These are phyloP conservation scores for Hemicordylus capensis DNA, from an alignment of 2,113 vertebrate species.

Conservation along the genomic window DNA sequence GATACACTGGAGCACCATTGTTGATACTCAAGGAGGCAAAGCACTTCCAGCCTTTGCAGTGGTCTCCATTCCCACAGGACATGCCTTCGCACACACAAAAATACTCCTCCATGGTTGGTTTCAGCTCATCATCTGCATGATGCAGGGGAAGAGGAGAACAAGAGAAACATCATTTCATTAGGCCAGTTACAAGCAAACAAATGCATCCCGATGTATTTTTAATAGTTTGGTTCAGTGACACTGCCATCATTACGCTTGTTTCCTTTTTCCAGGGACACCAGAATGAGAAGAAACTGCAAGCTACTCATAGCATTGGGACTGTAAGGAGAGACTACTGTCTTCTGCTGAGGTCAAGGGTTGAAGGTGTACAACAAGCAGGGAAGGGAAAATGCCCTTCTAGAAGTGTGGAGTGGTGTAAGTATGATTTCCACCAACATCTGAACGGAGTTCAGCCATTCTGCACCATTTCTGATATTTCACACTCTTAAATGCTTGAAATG, in stretches of 20 bases:
- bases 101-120: slow-evolving; percentile 79
- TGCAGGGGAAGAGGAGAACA: not conserved
- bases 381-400: not conserved
- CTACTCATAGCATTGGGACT: not conserved
- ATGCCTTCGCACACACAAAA: slow-evolving; percentile 94
- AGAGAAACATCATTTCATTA: not conserved
- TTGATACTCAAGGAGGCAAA: slow-evolving; percentile 91
- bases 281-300: not conserved
- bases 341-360: not conserved
- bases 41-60: slow-evolving; percentile 92
- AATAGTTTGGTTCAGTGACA: not conserved
- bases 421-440: not conserved
- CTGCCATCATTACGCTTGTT: not conserved
- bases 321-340: not conserved
- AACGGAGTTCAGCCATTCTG: not conserved
- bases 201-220: not conserved
- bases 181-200: not conserved
- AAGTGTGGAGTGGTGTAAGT: not conserved
- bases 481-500: too few species aligned
- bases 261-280: not conserved
- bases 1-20: slow-evolving; percentile 83
- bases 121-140: slow-evolving; percentile 82
- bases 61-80: slow-evolving; percentile 86
- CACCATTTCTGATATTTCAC: too few species aligned
- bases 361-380: not conserved